Evolutionary conservation across 2,113 vertebrate species (phyloP).

Genomic region (Oryzias celebensis): DNA sequence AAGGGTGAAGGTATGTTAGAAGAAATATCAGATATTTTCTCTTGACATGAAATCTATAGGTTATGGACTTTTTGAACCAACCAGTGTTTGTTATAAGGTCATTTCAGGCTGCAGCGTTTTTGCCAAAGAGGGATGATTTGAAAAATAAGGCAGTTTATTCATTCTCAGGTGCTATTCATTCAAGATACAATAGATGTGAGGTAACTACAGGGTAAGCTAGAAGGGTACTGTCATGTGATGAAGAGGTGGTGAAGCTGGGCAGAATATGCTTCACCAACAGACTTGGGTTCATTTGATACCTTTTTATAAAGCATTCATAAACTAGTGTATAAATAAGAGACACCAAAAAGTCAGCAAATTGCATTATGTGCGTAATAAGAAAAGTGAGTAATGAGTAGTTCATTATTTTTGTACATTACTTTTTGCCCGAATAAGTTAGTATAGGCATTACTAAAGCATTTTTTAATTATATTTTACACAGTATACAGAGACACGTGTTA

Average conservation of each 20-base stretch:
- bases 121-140: constrained; percentile 44
- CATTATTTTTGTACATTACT: too few relatives aligned
- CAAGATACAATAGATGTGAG: constrained; percentile 25
- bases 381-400: too few relatives aligned
- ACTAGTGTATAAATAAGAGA: too few relatives aligned
- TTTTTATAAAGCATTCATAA: too few relatives aligned
- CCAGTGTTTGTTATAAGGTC: constrained; percentile 68
- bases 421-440: too few relatives aligned
- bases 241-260: constrained; percentile 14
- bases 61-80: constrained; percentile 68
- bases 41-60: constrained; percentile 70
- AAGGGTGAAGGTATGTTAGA: constrained; percentile 65
- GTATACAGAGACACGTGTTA: too few relatives aligned
- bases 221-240: constrained; percentile 30
- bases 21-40: constrained; percentile 71
- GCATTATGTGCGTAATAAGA: too few relatives aligned
- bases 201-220: constrained; percentile 35
- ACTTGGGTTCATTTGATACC: too few relatives aligned
- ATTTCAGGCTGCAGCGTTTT: constrained; percentile 38
- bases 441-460: too few relatives aligned
- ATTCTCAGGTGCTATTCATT: constrained; percentile 28
- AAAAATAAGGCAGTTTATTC: constrained; percentile 43
- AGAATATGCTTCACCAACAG: background rate
- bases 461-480: too few relatives aligned
- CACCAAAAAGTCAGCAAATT: too few relatives aligned